Base-by-base conservation (phyloP, 2,113 vertebrate genomes). In the Electrona antarctica region DNA sequence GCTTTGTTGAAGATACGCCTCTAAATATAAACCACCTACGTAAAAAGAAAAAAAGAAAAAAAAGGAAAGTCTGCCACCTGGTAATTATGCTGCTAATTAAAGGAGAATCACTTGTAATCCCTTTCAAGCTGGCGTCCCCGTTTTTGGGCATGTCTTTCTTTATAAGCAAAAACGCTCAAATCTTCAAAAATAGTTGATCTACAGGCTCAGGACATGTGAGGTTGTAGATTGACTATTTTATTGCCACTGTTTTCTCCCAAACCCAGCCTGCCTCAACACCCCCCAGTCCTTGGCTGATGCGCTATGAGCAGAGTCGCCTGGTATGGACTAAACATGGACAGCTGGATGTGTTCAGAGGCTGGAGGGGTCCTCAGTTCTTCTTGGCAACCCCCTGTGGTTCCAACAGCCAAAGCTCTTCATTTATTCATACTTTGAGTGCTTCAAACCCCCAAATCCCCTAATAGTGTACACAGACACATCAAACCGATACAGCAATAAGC, bases 361-460 rank as follows among this genome's bases (percentile, higher is more conserved):
- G 76, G 75, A 85, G 79, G 87, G 86, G 83, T 77, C 80, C 83
- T 80, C 33, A 76, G 33, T 41, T 41, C 33, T 60, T 87, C 73
- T 67, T 80, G 77, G 83, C 85, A 81, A 71, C 77, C 71, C 73
- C 77, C 13, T 68, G 73, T 28, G 56, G 73, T 72, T 84, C 74
- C 77, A 73, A 79, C 81, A 83, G 84, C 78, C 76, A 85, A 74
- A 81, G 60, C 77, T 76, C 74, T 85, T 88, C 70, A 91, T 86
- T 89, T 85, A 87, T 89, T 92, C 80, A 91, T 88, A 81, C 76
- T 79, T 81, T 83, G 75, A 89, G 86, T 86, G 85, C 78, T 81
- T 79, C 73, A 84, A 80, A 54, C 29, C 73, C 66, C 62, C 0
- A 80, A 87, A 85, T 77, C 64, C 80, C 79, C n/a, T 47, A 67